Evolutionary conservation across 1,140 invertebrate genomes (phyloP).

Genomic region (Brachionus plicatilis): DNA sequence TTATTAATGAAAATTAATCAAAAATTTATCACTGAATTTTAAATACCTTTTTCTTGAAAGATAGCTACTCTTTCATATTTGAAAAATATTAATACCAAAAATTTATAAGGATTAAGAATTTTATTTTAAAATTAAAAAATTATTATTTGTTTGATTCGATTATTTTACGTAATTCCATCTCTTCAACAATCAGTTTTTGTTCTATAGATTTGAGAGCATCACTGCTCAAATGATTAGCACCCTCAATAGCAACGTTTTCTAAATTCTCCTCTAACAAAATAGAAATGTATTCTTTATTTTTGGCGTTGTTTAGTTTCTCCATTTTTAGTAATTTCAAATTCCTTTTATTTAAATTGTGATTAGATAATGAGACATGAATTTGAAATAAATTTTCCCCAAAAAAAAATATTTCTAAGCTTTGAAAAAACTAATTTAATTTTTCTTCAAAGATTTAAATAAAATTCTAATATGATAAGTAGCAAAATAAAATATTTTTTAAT

Average conservation of each 20-base stretch:
- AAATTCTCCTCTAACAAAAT: neutral
- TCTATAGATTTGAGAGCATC: neutral
- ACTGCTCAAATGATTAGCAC: neutral
- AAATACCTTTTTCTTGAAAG: neutral
- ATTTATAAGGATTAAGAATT: neutral
- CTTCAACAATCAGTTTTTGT: neutral
- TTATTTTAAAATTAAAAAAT: neutral
- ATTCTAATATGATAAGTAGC: too few relatives aligned
- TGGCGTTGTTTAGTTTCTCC: neutral
- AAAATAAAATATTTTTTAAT: too few relatives aligned
- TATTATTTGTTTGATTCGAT: neutral
- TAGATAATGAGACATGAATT: neutral
- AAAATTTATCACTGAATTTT: neutral
- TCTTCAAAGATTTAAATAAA: neutral
- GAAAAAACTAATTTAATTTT: neutral
- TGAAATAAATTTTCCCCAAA: neutral
- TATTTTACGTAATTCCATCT: neutral
- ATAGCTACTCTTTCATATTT: conserved; percentile 4
- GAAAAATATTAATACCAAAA: neutral
- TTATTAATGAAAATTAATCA: neutral
- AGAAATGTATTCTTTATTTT: conserved; percentile 20
- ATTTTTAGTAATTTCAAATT: conserved; percentile 1
- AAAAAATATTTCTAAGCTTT: neutral
- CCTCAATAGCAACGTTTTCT: neutral
- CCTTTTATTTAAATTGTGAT: neutral